These are phyloP conservation scores for Agrypnia vestita DNA, from an alignment of 1,140 invertebrate genomes.

Conservation along the genomic window DNA sequence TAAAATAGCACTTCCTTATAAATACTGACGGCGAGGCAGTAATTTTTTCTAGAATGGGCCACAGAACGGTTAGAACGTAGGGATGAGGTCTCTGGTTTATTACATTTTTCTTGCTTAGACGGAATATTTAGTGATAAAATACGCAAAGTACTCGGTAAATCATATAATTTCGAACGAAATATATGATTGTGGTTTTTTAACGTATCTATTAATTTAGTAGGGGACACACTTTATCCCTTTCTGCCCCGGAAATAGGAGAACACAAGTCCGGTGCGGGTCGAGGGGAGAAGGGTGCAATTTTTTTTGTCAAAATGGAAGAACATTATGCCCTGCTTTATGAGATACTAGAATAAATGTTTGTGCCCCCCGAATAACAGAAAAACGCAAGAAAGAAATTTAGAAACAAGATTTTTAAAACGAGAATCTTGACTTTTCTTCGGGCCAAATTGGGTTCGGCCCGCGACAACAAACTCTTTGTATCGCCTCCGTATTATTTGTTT, in stretches of 20 bases:
- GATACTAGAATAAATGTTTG: constrained; percentile 58
- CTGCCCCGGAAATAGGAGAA: background rate
- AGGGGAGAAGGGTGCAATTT: constrained; percentile 33
- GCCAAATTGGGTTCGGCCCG: no score
- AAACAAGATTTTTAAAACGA: constrained; percentile 44
- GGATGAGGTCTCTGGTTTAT: no score
- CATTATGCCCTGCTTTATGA: constrained; percentile 56
- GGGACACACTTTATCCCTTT: background rate
- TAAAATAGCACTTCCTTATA: no score
- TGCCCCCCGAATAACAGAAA: constrained; percentile 43
- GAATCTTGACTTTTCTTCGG: constrained; percentile 4
- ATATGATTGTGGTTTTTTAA: constrained; percentile 18
- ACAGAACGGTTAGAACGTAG: no score
- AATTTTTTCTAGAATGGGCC: no score
- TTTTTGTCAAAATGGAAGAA: constrained; percentile 55
- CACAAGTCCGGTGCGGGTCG: background rate
- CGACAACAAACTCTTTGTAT: no score
- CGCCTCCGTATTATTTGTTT: no score
- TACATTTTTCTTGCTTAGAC: background rate
- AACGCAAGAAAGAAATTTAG: constrained; percentile 41
- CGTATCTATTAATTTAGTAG: constrained; percentile 16
- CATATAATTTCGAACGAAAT: background rate
- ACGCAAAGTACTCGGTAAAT: no score
- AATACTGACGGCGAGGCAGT: no score
- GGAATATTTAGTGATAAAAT: background rate